Evolutionary conservation across 2,797 vertebrate species (phyloP), one percentile per base, ranked within the genome.

Genomic region (Acomys russatus): DNA sequence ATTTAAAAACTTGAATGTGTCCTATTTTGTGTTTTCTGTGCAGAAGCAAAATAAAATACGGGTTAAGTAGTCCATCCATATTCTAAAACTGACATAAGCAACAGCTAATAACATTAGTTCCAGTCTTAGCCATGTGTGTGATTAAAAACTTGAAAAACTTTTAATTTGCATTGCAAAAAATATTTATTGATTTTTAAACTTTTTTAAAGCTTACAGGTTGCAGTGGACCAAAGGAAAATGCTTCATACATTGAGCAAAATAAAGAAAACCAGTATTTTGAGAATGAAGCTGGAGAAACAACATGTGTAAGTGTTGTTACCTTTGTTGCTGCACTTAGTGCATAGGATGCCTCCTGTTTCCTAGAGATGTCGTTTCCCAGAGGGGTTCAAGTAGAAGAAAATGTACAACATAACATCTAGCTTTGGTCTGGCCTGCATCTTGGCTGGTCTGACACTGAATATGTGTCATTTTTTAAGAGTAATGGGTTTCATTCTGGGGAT

Each of bases 221-320:
- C 64, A 97, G 30, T 95, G 97, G 76, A 64, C 94, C 96, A 79
- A 97, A 97, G 91, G 97, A 79, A 96, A 97, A 96, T 74, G 71
- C 28, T 95, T 95, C 96, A 54, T 9, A 33, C 89, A 94, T 66
- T 93, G 96, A 98, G 83, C 77, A 63, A 64, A 97, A 96, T 38
- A 98, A 98, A 89, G 98, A 98, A 82, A 98, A 97, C 68, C 83
- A 64, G 1, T 84, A 68, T 97, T 97, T 92, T 80, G 97, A 98
- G 97, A 98, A 96, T 92, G 95, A 94, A 73, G 82, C 85, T 76
- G 95, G 70, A 82, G 97, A 98, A 23, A 98, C 98, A 92, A 95
- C 91, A 95, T 98, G 97, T 98, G 98, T 98, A 98, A 94, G 97
- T 92, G 30, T 49, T 79, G 4, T 96, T 78, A 95, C 92, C 1